These are phyloP conservation scores for Apotomis turbidana DNA, from an alignment of 2,888 invertebrate species.

Conservation along the genomic window DNA sequence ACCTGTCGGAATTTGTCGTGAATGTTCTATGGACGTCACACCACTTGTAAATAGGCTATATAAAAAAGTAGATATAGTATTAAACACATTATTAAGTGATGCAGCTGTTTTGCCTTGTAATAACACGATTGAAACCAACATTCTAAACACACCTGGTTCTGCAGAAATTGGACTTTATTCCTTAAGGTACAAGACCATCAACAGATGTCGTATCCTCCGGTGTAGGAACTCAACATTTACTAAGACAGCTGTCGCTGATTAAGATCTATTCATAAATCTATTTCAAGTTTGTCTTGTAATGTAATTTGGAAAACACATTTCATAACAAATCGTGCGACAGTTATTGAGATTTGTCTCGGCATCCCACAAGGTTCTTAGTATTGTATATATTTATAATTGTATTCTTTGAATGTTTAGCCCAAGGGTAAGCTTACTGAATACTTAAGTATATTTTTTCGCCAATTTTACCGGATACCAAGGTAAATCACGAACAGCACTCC, in stretches of 20 bases:
- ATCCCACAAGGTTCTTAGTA: too few species aligned
- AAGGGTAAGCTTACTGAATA: too few species aligned
- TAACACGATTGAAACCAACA: not conserved
- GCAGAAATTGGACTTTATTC: slow-evolving; percentile 5
- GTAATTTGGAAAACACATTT: slow-evolving; percentile 30
- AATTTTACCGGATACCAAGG: too few species aligned
- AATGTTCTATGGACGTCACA: too few species aligned
- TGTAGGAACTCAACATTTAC: slow-evolving; percentile 12
- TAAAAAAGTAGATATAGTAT: too few species aligned
- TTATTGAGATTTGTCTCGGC: not conserved
- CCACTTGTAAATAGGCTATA: too few species aligned
- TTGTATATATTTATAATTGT: too few species aligned
- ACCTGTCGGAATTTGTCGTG: too few species aligned
- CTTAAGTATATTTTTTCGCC: too few species aligned
- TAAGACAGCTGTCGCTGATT: slow-evolving; percentile 52
- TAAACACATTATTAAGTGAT: slow-evolving; percentile 6
- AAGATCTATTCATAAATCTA: slow-evolving; percentile 54
- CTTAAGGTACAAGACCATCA: not conserved
- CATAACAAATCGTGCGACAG: slow-evolving; percentile 26
- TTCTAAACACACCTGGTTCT: not conserved
- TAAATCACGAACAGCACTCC: too few species aligned
- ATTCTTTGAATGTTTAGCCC: too few species aligned
- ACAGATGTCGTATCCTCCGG: not conserved
- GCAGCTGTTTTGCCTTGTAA: slow-evolving; percentile 19
- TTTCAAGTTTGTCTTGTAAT: slow-evolving; percentile 47